Evolutionary conservation across 2,888 invertebrate species (phyloP), one percentile per base, ranked within the genome.

Genomic region (Prenolepis imparis): DNA sequence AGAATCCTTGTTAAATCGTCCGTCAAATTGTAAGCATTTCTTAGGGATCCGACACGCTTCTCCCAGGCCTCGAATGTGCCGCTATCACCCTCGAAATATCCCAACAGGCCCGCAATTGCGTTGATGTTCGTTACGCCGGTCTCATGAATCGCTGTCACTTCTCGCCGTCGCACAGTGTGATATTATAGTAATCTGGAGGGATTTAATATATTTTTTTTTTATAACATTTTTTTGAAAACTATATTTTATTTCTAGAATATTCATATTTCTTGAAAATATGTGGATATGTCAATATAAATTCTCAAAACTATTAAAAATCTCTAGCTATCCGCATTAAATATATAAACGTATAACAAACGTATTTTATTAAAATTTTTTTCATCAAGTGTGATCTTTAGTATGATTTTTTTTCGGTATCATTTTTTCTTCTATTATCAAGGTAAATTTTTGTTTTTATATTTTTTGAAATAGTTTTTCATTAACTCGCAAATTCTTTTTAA

Each of bases 31-130:
- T 78, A 78, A 3, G 36, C 59, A 2, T 21, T 11, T 1, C 41
- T 59, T 12, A 83, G 12, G 3, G 36, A 21, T 57, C 41, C 28
- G 1, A 77, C 70, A 52, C 66, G 83, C n/a, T 70, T 83, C 18
- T 83, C 64, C 83, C 77, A 82, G 4, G n/a, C 48, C 11, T n/a
- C 18, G 39, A 32, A 73, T 9, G 18, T 39, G n/a, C 32, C 21
- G 18, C 64, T 39, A 11, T 18, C 48, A 6, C 63, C 64, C 3
- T 81, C 81, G 3, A 72, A 81, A 18, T 73, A 24, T 2, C 63
- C 24, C 0, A 73, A 28, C 24, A 82, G 39, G 32, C 64, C 82
- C 59, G 39, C 41, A 1, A 59, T 48, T 6, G 28, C 21, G n/a
- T 8, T 52, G 18, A 52, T n/a, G n/a, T 52, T 52, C 52, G 18